Base-by-base conservation (phyloP, 2,797 vertebrate species). In the Cuculus canorus region DNA sequence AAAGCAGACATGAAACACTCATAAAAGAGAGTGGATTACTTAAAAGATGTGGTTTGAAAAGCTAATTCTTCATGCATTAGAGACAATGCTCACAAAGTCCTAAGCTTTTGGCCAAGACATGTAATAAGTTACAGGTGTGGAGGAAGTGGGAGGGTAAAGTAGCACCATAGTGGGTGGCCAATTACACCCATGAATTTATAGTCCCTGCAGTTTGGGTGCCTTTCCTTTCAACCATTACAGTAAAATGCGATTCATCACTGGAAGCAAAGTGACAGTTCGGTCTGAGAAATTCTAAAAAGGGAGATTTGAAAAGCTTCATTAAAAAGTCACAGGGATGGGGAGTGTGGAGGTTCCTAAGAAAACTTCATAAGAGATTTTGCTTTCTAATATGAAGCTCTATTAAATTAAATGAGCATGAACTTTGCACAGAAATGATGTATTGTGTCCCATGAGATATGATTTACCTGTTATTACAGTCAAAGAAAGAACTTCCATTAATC, bases 401-500 rank as follows among this genome's bases (percentile, higher is more conserved):
- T 82, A 94, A 90, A 86, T 92, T 56, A 93, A 94, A 94, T 77
- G 66, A 95, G 48, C 30, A 73, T 30, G 52, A 94, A 82, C 54
- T 82, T 93, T 60, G 37, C 45, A 88, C 35, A 84, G 78, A 86
- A 95, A 92, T 82, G 53, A 96, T 64, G 60, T 21, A 82, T 84
- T 93, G 59, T 59, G 8, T 71, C 73, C 37, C 75, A 41, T 60
- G 71, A 96, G 86, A 90, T 93, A 92, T 84, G 41, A 90, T 94
- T 37, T 86, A 77, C 53, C 85, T 93, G 57, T 84, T 88, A 88
- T 93, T 92, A 73, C 0, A 8, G 66, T 39, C 82, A 92, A 37
- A 73, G 77, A 86, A 92, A 91, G 77, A 88, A 80, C 48, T 82
- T 90, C 27, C 24, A 92, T 95, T 94, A 93, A 95, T 90, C 87